phyloP scores from a whole-genome alignment of 2,797 vertebrate species.

The Neomorphus geoffroyi region DNA sequence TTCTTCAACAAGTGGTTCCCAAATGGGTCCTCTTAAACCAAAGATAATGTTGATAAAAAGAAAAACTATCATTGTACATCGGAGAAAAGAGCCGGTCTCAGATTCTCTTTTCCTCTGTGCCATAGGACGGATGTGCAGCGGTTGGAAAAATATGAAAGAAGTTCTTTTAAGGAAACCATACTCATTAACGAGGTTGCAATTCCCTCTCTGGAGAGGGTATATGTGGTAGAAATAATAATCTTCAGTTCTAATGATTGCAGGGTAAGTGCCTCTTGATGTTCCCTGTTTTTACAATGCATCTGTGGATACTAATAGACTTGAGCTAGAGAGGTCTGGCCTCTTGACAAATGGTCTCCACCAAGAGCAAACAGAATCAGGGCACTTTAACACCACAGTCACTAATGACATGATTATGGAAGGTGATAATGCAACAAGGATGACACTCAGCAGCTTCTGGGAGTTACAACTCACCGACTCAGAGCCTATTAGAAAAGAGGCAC shows the following conservation, averaged over 20 bases:
- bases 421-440: constrained; percentile 54
- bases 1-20: not conserved
- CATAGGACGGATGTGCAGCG: not conserved
- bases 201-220: not conserved
- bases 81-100: not conserved
- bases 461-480: not conserved
- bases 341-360: constrained; percentile 33
- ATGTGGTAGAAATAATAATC: not conserved
- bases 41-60: not conserved
- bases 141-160: not conserved
- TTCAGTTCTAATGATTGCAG: not conserved
- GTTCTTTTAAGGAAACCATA: not conserved
- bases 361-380: constrained; percentile 39
- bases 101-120: not conserved
- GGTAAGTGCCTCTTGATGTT: constrained; percentile 43
- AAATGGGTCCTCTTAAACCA: not conserved
- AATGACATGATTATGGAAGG: constrained; percentile 58
- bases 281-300: not conserved
- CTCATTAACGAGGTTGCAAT: not conserved
- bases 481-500: not conserved
- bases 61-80: not conserved
- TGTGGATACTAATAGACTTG: not conserved
- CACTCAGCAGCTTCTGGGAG: constrained; percentile 46
- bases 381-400: constrained; percentile 48
- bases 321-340: constrained; percentile 20